These are phyloP conservation scores for Coelopa pilipes DNA, from an alignment of 2,888 invertebrate species.

Conservation along the genomic window DNA sequence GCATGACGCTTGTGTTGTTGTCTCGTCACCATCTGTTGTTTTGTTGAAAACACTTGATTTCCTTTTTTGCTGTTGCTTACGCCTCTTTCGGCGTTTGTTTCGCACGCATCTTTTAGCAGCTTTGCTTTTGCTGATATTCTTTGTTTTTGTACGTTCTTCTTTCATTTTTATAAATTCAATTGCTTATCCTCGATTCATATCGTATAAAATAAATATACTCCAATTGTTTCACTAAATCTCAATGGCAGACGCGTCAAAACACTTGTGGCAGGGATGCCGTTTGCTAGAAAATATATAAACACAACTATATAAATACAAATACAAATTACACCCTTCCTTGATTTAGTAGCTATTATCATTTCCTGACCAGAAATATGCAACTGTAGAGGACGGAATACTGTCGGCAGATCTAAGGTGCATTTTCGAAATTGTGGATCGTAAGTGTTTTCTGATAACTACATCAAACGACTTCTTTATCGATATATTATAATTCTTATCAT, in stretches of 20 bases:
- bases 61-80: neutral
- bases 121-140: constrained; percentile 13
- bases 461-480: too few species aligned
- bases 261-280: too few species aligned
- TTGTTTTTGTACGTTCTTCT: neutral
- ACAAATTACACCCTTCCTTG: too few species aligned
- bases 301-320: neutral
- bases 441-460: too few species aligned
- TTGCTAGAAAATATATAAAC: too few species aligned
- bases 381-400: too few species aligned
- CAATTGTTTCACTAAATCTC: neutral
- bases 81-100: constrained; percentile 20
- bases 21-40: neutral
- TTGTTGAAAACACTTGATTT: neutral
- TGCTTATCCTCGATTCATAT: too few species aligned
- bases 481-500: neutral
- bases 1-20: neutral
- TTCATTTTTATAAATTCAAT: constrained; percentile 7
- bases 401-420: too few species aligned
- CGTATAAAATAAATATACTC: neutral
- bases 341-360: too few species aligned
- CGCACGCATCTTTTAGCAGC: constrained; percentile 19
- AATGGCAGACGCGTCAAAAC: too few species aligned
- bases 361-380: too few species aligned
- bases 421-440: too few species aligned